These are phyloP conservation scores for Caenorhabditis brenneri DNA, from an alignment of 1,140 invertebrate species.

Conservation along the genomic window DNA sequence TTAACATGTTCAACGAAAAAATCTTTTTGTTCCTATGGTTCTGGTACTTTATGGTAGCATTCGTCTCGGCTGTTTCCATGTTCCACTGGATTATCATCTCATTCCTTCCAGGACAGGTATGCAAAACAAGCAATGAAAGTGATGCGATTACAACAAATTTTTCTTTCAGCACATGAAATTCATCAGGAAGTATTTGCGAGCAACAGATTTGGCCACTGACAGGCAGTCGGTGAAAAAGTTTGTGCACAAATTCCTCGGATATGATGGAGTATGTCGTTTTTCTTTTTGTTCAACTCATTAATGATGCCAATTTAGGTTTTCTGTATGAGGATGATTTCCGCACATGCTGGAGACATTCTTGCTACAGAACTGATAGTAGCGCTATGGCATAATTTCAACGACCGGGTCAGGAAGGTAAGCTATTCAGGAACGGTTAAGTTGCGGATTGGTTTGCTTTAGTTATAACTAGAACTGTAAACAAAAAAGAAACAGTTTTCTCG, in stretches of 20 bases:
- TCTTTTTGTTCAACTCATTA: not conserved
- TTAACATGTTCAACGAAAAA: conserved; percentile 75
- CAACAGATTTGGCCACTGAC: conserved; percentile 70
- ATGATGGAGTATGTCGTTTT: conserved; percentile 72
- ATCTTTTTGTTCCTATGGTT: conserved; percentile 75
- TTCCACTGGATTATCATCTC: conserved; percentile 70
- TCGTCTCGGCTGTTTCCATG: conserved; percentile 72
- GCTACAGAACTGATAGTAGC: conserved; percentile 74
- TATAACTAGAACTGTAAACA: too few species aligned
- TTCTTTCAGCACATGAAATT: conserved; percentile 71
- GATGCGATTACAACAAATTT: not conserved
- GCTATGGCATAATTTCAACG: conserved; percentile 72
- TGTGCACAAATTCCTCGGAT: conserved; percentile 73
- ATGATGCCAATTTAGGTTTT: conserved; percentile 47
- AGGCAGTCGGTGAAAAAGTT: conserved; percentile 71
- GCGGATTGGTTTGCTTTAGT: conserved; percentile 16
- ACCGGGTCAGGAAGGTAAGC: conserved; percentile 60
- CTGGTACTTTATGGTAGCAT: conserved; percentile 74
- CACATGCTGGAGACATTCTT: conserved; percentile 74
- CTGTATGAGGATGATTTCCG: conserved; percentile 72
- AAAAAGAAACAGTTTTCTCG: too few species aligned
- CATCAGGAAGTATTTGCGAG: conserved; percentile 68
- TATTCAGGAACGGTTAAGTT: conserved; percentile 1
- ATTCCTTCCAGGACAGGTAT: conserved; percentile 70
- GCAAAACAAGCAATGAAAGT: not conserved